Base-by-base conservation (phyloP, 2,113 vertebrate genomes). In the Lontra canadensis region DNA sequence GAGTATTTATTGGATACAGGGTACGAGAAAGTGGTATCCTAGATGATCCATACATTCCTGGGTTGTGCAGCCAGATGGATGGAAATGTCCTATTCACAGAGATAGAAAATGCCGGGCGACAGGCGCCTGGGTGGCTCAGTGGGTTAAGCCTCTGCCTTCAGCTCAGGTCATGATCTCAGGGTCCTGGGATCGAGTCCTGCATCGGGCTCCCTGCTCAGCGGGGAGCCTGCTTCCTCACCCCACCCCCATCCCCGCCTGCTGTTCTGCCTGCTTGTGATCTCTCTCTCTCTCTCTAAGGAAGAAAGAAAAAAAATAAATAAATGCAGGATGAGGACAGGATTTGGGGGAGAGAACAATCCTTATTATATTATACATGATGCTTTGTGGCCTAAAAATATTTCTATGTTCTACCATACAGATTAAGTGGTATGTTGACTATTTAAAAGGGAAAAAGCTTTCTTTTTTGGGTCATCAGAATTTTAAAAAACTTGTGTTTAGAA, bases 401-500 rank as follows among this genome's bases (percentile, higher is more conserved):
- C 67, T 63, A 0, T 85, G n/a, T 79, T 94, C 74, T 74, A 1
- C 59, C 74, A 90, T 83, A 61, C 49, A 74, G 65, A 71, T 71
- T 59, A 85, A 91, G 6, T 87, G 86, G 88, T 96, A 88, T 49
- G 29, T 44, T 88, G 49, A 67, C 55, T n/a, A 47, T 79, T 86
- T 78, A 63, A 92, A 83, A 71, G 39, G 59, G 31, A 55, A 86
- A 7, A 23, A 14, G 44, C 1, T 81, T 73, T 59, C 31, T 69
- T 76, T 84, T 36, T 83, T 31, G 57, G 15, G 73, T 92, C 74
- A 57, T 88, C 20, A 21, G 34, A 34, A 34, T 59, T 85, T 95
- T 90, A 57, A 9, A 95, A 90, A 88, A 73, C 31, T 91, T 61
- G 31, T 71, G 7, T 67, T 93, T 63, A 23, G 90, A 94, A 81